A percentile compares a stretch with the other conserved stretches of the same genome.
Conservation (phyloP, 2,888 invertebrate species). For the Archips xylosteana region DNA sequence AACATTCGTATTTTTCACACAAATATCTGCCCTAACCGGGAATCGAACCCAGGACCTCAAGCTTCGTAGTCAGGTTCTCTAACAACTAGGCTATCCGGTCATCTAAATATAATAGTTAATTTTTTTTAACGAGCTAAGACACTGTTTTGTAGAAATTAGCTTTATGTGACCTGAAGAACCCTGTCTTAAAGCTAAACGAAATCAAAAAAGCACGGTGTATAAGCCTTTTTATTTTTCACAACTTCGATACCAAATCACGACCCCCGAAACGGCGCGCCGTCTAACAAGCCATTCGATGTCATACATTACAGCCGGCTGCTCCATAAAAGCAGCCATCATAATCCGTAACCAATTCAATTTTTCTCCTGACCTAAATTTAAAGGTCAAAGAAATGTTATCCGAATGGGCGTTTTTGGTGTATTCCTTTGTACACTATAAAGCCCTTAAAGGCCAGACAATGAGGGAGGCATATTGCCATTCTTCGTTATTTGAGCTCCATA, state of each 20-base stretch:
- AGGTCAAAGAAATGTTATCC: conserved; percentile 80
- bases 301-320: conserved; percentile 30
- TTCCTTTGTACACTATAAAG: conserved; percentile 73
- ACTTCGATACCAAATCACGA: conserved; percentile 25
- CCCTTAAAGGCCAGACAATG: conserved; percentile 79
- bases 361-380: conserved; percentile 64
- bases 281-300: conserved; percentile 43
- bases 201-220: too few relatives aligned
- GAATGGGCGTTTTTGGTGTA: conserved; percentile 75
- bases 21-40: too few relatives aligned
- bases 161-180: too few relatives aligned
- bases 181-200: too few relatives aligned
- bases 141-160: too few relatives aligned
- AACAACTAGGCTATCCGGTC: too few relatives aligned
- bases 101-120: too few relatives aligned
- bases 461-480: conserved; percentile 74
- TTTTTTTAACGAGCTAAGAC: too few relatives aligned
- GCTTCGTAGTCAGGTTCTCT: too few relatives aligned
- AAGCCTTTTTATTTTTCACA: conserved; percentile 1
- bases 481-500: conserved; percentile 80
- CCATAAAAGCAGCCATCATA: conserved; percentile 41
- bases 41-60: too few relatives aligned
- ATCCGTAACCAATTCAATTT: conserved; percentile 58
- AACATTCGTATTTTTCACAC: too few relatives aligned
- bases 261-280: conserved; percentile 25